Base-by-base conservation (phyloP, 2,888 invertebrate species). In the Operophtera brumata region DNA sequence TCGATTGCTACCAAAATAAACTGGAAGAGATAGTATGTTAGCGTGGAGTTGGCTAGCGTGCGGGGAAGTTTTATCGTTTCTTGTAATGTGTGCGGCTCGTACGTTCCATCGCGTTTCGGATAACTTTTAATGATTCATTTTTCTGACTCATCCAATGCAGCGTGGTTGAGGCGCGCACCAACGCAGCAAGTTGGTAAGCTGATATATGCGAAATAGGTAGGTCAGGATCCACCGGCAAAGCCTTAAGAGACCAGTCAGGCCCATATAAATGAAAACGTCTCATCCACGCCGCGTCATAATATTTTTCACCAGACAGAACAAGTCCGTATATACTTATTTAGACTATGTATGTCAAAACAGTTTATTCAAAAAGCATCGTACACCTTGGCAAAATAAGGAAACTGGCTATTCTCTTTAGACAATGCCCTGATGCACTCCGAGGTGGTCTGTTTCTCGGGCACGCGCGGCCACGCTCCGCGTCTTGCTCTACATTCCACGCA, bases 61-160 rank as follows among this genome's bases (percentile, higher is more conserved):
- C 76, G 71, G 70, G 47, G 53, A 69, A 69, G 57, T 69, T 69
- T 53, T 48, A 52, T 57, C 45, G 52, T 52, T 57, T 52, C 57
- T 57, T 66, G 57, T 53, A 52, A 67, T 63, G 59, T 61, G 57
- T 62, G 59, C 47, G 48, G 36, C 48, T 47, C 37, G 44, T 46
- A 46, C 48, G 41, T 41, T 62, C 57, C 53, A 44, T 64, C 64
- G 71, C 64, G 62, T 65, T 73, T 65, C 56, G 64, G 67, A 69
- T 69, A 66, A 73, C 66, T 78, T 80, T 79, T 82, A 83, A 83
- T 74, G 67, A 75, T 54, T 51, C 26, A 73, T 80, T 82, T 82
- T 82, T 84, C 87, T 89, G 88, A 89, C 89, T 87, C 87, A 87
- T 88, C 86, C 86, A 86, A 84, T 77, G 79, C 80, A 83, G 84